Conservation (phyloP, 1,140 invertebrate species). For the Ganaspis sp. region DNA sequence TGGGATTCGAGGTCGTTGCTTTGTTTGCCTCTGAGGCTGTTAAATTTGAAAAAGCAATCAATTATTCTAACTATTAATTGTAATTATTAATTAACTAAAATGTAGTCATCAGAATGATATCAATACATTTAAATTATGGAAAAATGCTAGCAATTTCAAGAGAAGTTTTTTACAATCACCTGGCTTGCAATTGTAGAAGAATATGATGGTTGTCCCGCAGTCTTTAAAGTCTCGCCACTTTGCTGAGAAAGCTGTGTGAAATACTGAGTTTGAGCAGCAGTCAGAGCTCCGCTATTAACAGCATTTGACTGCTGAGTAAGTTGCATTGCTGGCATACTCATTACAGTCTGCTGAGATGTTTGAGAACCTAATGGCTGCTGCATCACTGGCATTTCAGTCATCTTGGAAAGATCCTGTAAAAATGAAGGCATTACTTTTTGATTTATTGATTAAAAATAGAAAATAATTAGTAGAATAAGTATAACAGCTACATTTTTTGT, state of each 20-base stretch:
- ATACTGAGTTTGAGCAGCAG: conserved; percentile 84
- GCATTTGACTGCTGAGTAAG: conserved; percentile 69
- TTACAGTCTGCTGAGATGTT: conserved; percentile 60
- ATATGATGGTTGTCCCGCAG: conserved; percentile 75
- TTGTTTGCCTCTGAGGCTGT: conserved; percentile 80
- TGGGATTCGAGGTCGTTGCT: conserved; percentile 88
- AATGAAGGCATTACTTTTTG: not conserved
- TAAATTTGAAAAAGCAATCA: conserved; percentile 30
- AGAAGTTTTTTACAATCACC: conserved; percentile 49
- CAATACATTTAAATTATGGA: too few species aligned
- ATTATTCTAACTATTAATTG: too few species aligned
- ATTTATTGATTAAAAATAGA: too few species aligned
- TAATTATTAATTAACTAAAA: too few species aligned
- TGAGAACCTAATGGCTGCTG: conserved; percentile 58
- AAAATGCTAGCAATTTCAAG: conserved; percentile 30
- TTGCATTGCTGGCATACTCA: conserved; percentile 71
- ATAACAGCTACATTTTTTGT: too few species aligned
- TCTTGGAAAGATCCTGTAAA: conserved; percentile 64
- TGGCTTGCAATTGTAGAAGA: conserved; percentile 69
- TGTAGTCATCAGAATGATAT: not conserved
- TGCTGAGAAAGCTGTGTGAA: conserved; percentile 83
- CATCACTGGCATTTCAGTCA: conserved; percentile 63
- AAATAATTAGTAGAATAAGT: too few species aligned
- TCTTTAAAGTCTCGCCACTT: conserved; percentile 80
- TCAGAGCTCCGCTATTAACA: conserved; percentile 74